A percentile compares a stretch with the other conserved stretches of the same genome.
Conservation (phyloP, 2,113 vertebrate genomes). For the Ammodytes marinus region DNA sequence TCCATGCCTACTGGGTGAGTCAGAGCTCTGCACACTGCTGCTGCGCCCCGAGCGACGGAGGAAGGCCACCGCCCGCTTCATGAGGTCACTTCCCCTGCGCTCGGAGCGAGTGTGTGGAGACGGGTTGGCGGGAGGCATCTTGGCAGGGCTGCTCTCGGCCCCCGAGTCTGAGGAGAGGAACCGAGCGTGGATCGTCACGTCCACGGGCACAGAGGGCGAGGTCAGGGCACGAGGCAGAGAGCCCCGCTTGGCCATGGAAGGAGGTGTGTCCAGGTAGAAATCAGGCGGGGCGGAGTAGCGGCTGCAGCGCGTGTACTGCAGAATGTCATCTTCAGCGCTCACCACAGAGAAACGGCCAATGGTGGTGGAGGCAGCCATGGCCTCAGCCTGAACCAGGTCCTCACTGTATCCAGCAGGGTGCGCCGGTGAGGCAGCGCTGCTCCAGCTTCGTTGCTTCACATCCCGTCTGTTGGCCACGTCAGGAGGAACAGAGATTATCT, state of each 20-base stretch:
- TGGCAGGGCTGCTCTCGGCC: conserved; percentile 87
- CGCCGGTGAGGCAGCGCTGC: conserved; percentile 77
- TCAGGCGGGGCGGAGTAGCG: conserved; percentile 95
- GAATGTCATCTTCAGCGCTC: conserved; percentile 91
- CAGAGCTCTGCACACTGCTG: conserved; percentile 86
- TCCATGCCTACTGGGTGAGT: conserved; percentile 86
- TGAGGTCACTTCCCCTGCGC: conserved; percentile 88
- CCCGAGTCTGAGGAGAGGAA: conserved; percentile 94
- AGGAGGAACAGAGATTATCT: conserved; percentile 83
- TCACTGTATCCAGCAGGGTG: conserved; percentile 64
- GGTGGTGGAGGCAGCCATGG: conserved; percentile 85
- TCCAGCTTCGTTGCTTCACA: conserved; percentile 79
- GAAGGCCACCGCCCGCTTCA: conserved; percentile 93
- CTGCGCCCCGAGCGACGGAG: conserved; percentile 91
- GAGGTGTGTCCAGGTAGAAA: conserved; percentile 92
- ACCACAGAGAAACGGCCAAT: conserved; percentile 96
- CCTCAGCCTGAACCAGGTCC: conserved; percentile 63
- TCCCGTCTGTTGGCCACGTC: conserved; percentile 84
- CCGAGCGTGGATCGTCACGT: conserved; percentile 75
- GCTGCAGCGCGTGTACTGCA: conserved; percentile 87
- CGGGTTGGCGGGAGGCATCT: conserved; percentile 76
- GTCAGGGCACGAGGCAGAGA: conserved; percentile 87
- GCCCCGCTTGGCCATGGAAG: conserved; percentile 84
- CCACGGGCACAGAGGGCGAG: conserved; percentile 84
- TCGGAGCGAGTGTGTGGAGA: conserved; percentile 81